Percentiles rank a stretch among this genome's conserved stretches.
Conservation (phyloP, 2,113 vertebrate genomes). For the Xiphias gladius region DNA sequence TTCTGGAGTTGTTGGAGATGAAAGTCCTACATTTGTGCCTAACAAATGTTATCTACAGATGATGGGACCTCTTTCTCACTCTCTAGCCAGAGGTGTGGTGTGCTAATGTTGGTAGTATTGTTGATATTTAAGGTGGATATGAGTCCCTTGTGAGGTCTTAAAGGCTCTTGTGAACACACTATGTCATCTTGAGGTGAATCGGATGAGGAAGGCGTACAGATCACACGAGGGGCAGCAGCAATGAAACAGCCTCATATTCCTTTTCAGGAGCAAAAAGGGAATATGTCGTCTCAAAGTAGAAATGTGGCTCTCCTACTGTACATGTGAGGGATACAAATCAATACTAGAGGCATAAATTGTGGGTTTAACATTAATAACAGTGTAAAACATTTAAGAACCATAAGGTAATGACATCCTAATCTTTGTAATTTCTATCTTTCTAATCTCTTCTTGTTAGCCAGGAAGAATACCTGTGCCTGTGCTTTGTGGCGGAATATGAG, state of each 20-base stretch:
- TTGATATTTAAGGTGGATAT: conserved; percentile 55
- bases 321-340: conserved; percentile 18
- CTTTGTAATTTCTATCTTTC: not conserved
- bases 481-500: conserved; percentile 23
- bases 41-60: conserved; percentile 54
- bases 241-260: conserved; percentile 38
- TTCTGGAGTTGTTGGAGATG: conserved; percentile 66
- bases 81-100: conserved; percentile 9
- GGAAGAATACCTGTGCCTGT: conserved; percentile 20
- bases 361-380: conserved; percentile 11
- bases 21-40: conserved; percentile 62
- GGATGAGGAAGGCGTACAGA: conserved; percentile 37
- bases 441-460: conserved; percentile 27
- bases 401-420: conserved; percentile 12
- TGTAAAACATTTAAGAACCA: conserved; percentile 36
- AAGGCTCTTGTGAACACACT: conserved; percentile 52
- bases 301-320: conserved; percentile 13
- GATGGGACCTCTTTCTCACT: conserved; percentile 13
- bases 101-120: conserved; percentile 47
- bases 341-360: not conserved
- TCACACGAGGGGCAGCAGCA: conserved; percentile 24
- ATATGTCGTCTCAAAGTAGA: conserved; percentile 25
- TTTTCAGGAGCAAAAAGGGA: conserved; percentile 48
- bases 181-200: conserved; percentile 55
- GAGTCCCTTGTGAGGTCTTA: conserved; percentile 51